Conservation (phyloP, 2,797 vertebrate species). For the Antennarius maculatus region DNA sequence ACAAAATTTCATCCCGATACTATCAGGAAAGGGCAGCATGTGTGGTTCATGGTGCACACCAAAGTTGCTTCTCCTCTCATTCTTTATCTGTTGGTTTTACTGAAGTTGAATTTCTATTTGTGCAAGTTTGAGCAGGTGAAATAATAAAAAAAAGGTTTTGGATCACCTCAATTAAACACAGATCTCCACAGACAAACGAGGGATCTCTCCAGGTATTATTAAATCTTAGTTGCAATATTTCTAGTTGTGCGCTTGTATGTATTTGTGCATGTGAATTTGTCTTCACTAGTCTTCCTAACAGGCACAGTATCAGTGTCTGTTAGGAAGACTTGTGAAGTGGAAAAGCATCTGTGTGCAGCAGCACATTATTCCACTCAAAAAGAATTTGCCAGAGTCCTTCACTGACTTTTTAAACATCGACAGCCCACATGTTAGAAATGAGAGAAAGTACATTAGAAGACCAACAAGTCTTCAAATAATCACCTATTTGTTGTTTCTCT, state of each 20-base stretch:
- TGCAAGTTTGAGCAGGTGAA: conserved; percentile 56
- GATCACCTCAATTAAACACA: conserved; percentile 58
- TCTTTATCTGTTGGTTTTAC: conserved; percentile 52
- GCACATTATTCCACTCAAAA: conserved; percentile 53
- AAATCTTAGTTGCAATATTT: conserved; percentile 36
- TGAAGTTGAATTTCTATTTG: conserved; percentile 63
- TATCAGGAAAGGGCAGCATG: conserved; percentile 65
- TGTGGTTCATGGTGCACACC: conserved; percentile 73
- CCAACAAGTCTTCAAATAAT: conserved; percentile 25
- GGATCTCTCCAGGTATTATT: conserved; percentile 54
- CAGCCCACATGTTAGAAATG: conserved; percentile 46
- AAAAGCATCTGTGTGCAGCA: conserved; percentile 55
- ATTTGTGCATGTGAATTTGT: conserved; percentile 7
- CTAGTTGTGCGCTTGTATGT: conserved; percentile 18
- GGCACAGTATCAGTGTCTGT: conserved; percentile 56
- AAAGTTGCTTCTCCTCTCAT: conserved; percentile 43
- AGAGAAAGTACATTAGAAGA: conserved; percentile 54
- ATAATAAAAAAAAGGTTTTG: conserved; percentile 50
- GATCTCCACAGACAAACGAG: conserved; percentile 44
- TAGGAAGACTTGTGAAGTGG: conserved; percentile 65
- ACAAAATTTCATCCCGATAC: conserved; percentile 71
- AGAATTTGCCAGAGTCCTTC: conserved; percentile 52
- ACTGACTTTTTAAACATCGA: conserved; percentile 59
- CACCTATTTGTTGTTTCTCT: conserved; percentile 22
- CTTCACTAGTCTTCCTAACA: conserved; percentile 1